These are phyloP conservation scores for Apoda limacodes DNA, from an alignment of 2,888 invertebrate species.

Conservation along the genomic window DNA sequence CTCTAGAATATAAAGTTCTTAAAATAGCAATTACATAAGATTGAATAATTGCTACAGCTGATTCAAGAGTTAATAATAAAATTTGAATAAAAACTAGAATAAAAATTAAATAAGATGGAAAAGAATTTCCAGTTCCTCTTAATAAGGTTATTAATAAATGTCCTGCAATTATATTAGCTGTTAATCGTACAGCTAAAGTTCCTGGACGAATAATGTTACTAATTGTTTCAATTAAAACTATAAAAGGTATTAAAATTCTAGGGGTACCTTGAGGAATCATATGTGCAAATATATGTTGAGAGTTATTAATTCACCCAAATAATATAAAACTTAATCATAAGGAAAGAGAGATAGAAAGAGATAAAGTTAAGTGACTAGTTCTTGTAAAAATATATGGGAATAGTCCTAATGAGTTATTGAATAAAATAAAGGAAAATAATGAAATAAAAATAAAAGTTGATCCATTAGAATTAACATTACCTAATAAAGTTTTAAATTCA, in stretches of 20 bases:
- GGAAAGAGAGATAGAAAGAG: slow-evolving; percentile 69
- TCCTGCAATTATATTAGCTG: slow-evolving; percentile 83
- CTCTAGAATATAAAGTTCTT: slow-evolving; percentile 75
- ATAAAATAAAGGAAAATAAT: slow-evolving; percentile 70
- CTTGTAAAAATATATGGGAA: slow-evolving; percentile 79
- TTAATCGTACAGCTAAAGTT: slow-evolving; percentile 77
- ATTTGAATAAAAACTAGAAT: slow-evolving; percentile 58
- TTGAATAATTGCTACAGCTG: slow-evolving; percentile 73
- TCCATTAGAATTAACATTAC: slow-evolving; percentile 50
- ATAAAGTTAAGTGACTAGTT: slow-evolving; percentile 73
- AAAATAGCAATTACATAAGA: slow-evolving; percentile 75
- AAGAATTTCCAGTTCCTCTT: slow-evolving; percentile 39
- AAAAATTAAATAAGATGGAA: slow-evolving; percentile 32
- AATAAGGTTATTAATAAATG: slow-evolving; percentile 75
- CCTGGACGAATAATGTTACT: slow-evolving; percentile 78
- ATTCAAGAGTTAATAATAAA: slow-evolving; percentile 66
- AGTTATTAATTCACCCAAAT: slow-evolving; percentile 73
- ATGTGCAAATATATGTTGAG: slow-evolving; percentile 74
- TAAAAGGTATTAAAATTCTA: slow-evolving; percentile 73
- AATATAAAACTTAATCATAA: slow-evolving; percentile 76
- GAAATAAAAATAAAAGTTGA: slow-evolving; percentile 68
- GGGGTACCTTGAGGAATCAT: slow-evolving; percentile 78
- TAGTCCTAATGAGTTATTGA: slow-evolving; percentile 77
- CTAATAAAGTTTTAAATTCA: slow-evolving; percentile 71
- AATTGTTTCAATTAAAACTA: slow-evolving; percentile 80